A percentile compares a stretch with the other conserved stretches of the same genome.
These are phyloP conservation scores for Eudyptes chrysolophus DNA, from an alignment of 2,113 vertebrate genomes.

Conservation along the genomic window DNA sequence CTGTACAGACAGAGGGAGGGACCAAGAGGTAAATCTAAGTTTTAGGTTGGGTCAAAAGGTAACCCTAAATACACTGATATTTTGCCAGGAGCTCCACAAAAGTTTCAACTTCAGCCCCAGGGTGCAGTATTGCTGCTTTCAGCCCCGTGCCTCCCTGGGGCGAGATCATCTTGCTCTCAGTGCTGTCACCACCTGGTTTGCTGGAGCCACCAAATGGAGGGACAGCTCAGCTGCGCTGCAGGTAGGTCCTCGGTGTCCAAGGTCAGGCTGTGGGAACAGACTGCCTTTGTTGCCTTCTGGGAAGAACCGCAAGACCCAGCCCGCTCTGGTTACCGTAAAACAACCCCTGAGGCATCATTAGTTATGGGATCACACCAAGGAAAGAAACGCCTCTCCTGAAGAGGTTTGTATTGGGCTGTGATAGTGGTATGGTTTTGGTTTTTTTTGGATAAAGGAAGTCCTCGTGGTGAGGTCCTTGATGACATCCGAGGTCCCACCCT, in stretches of 20 bases:
- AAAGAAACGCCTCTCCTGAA: neutral
- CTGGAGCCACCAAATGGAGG: rapidly evolving
- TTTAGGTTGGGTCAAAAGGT: neutral
- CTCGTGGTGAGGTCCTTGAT: neutral
- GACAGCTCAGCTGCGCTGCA: neutral
- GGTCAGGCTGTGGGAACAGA: rapidly evolving
- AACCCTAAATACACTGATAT: neutral
- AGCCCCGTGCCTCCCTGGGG: rapidly evolving
- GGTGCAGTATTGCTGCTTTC: neutral
- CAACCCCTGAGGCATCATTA: neutral
- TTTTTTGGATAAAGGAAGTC: neutral
- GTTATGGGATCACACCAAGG: neutral
- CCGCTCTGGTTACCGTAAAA: neutral
- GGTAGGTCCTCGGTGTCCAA: neutral
- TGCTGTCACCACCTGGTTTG: neutral
- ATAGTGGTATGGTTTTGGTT: rapidly evolving
- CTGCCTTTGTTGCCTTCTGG: neutral
- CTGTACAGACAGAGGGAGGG: neutral
- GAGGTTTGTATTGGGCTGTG: neutral
- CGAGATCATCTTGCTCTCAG: neutral
- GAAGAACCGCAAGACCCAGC: neutral
- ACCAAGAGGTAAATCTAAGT: neutral
- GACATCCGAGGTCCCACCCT: neutral
- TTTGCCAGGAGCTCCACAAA: neutral
- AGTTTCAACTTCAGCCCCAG: neutral